Conservation (phyloP, 2,888 invertebrate species). For the Priocnemis perturbator region DNA sequence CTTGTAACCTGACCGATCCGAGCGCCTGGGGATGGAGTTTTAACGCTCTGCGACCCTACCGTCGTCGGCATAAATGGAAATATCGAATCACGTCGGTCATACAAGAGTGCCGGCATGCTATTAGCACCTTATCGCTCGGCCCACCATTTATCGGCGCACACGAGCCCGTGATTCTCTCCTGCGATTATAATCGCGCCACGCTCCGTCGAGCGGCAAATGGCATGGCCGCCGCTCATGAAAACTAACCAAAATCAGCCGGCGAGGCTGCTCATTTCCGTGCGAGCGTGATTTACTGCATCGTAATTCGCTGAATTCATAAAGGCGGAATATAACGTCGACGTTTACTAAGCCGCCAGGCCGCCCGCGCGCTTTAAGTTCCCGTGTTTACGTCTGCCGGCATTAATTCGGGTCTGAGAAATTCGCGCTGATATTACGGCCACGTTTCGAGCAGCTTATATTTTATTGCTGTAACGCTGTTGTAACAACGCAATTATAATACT, state of each 20-base stretch:
- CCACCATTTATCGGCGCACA: background rate
- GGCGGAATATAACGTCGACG: no score
- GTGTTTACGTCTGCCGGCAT: no score
- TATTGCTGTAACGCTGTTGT: no score
- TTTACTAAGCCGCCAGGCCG: no score
- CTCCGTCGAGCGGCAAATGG: constrained; percentile 10
- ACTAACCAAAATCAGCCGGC: background rate
- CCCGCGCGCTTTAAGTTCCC: no score
- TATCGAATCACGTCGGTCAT: constrained; percentile 16
- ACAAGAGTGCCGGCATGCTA: background rate
- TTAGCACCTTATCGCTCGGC: constrained; percentile 18
- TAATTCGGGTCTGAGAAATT: no score
- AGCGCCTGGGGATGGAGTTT: constrained; percentile 4
- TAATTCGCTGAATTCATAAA: no score
- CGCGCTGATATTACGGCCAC: no score
- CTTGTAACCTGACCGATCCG: background rate
- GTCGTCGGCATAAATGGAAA: constrained; percentile 14
- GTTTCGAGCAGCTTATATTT: no score
- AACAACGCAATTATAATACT: no score
- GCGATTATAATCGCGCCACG: background rate
- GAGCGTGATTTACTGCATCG: no score
- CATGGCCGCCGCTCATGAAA: background rate
- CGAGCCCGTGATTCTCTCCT: background rate
- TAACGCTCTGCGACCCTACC: constrained; percentile 9
- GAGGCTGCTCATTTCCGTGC: no score